phyloP scores from a whole-genome alignment of 30 jellyfish, hydroid and myxozoan species.

The Nemopilema nomurai region DNA sequence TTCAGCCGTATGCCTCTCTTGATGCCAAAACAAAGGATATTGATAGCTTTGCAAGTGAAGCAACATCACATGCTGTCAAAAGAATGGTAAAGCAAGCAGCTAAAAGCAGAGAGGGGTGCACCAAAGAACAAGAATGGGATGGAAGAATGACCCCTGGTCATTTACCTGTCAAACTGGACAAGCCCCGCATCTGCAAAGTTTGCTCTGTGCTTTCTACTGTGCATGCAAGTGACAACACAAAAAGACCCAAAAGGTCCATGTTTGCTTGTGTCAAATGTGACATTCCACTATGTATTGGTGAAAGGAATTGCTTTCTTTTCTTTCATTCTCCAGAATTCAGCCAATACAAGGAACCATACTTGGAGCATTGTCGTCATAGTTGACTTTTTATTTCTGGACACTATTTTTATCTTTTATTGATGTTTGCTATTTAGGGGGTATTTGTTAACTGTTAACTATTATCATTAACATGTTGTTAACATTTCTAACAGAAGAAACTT shows the following conservation, averaged over 20 bases:
- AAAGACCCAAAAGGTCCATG: conserved; percentile 17
- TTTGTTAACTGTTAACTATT: no score
- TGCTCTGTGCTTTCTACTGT: conserved; percentile 2
- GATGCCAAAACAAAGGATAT: background rate
- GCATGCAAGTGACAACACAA: background rate
- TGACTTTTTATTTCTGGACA: background rate
- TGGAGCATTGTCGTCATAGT: conserved; percentile 15
- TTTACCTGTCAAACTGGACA: conserved; percentile 3
- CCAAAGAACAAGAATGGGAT: conserved; percentile 5
- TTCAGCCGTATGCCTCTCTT: background rate
- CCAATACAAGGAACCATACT: background rate
- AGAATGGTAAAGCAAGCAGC: background rate
- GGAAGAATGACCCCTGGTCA: background rate
- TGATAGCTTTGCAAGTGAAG: background rate
- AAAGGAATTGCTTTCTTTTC: no score
- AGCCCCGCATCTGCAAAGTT: conserved; percentile 9
- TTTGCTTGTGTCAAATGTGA: conserved; percentile 8
- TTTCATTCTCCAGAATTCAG: conserved; percentile 11
- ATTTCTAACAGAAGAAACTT: no score
- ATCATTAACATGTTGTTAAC: no score
- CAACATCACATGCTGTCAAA: conserved; percentile 7
- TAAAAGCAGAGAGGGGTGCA: background rate
- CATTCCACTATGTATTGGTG: conserved; percentile 27
- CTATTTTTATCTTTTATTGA: background rate
- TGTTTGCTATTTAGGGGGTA: background rate